Evolutionary conservation across 2,113 vertebrate species (phyloP).

Genomic region (Stictonetta naevosa): DNA sequence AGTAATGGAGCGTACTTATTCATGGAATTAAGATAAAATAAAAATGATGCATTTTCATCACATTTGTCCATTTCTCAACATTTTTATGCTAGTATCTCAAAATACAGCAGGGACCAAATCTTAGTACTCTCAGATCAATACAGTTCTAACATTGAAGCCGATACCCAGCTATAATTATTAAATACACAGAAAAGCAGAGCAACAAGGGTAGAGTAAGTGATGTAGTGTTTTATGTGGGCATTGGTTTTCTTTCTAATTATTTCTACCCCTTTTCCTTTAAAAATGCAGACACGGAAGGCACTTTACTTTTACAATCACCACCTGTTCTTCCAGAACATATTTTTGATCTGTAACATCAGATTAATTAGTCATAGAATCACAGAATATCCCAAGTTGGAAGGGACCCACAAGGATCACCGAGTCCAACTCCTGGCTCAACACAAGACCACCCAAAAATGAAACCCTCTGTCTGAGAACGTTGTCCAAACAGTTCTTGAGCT

Average conservation of each 20-base stretch:
- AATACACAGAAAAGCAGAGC: neutral
- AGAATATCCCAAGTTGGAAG: neutral
- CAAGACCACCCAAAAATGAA: neutral
- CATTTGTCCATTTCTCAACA: slow-evolving; percentile 21
- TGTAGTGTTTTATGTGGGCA: neutral
- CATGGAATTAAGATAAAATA: slow-evolving; percentile 32
- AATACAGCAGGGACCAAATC: neutral
- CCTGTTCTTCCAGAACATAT: neutral
- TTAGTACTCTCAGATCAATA: neutral
- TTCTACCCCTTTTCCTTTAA: neutral
- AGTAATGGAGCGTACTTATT: slow-evolving; percentile 25
- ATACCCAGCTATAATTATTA: neutral
- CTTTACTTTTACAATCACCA: neutral
- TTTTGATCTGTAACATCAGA: neutral
- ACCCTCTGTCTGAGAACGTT: neutral
- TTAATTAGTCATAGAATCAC: neutral
- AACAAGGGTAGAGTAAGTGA: neutral
- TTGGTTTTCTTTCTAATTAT: neutral
- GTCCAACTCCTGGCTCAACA: neutral
- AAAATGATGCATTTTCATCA: neutral
- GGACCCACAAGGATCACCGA: neutral
- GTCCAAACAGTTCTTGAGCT: neutral
- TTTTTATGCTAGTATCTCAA: neutral
- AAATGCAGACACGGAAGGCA: neutral
- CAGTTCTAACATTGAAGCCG: neutral